Base-by-base conservation (phyloP, 1,140 invertebrate genomes). In the Anagrus nilaparvatae region DNA sequence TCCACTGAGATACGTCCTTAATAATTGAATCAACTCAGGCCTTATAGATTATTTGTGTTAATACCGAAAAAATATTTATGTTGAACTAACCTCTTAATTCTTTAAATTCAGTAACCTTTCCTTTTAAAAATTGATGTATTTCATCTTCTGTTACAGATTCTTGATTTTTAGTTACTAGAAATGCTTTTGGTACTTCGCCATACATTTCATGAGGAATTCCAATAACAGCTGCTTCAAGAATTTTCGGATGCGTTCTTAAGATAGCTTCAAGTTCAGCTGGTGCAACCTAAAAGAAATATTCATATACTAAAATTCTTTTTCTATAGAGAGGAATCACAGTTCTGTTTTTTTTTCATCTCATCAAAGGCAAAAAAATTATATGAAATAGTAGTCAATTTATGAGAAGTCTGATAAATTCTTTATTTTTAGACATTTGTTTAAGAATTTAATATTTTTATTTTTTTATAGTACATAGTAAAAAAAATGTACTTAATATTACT, bases 251-350 rank as follows among this genome's bases (percentile, higher is more conserved):
- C 24, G 69, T 72, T 39, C 84, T 69, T 16, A 95, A 56, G 10
- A 93, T 47, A 12, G 75, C 82, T 70, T 95, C 90, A 18, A 95
- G 55, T 62, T 93, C 88, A 0, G 89, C 85, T 9, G 91, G 91
- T 3, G 88, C 73, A 9, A 95, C 90, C 81, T 91, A 30, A 12
- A 0, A 13, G 0, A 32, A 40, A 42, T 41, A 25, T 23, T 4
- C 4, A 32, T 29, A 34, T 8, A 13, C 19, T 29, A 40, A 33
- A 37, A 33, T 20, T 10, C 12, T 13, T n/a, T 24, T 13, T 17
- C 18, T 13, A 18, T 4, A 6, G 10, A 8, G 10, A 28, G 0
- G 6, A 13, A 28, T 12, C 1, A 13, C 7, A 28, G 12, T 5
- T 5, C 7, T 28, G 10, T 12, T n/a, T n/a, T n/a, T n/a, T n/a